Evolutionary conservation across 2,113 vertebrate species (phyloP), one percentile per base, ranked within the genome.

Genomic region (Amphiprion percula): DNA sequence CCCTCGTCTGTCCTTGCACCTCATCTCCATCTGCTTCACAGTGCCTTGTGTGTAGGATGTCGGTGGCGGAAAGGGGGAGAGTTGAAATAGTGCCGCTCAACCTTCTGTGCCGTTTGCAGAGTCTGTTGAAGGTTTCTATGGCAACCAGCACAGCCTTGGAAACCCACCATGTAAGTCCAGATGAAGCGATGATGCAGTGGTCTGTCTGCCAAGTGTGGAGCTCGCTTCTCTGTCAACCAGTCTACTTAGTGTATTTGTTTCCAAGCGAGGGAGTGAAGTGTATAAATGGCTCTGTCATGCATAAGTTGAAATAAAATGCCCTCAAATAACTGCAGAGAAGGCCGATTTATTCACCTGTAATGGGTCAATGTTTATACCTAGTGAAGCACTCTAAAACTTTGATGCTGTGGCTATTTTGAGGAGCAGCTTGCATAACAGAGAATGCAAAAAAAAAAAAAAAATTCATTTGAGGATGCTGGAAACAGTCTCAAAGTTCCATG

Each of bases 51-150:
- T 79, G 81, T 81, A 24, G 71, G 77, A 79, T 77, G 66, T 39
- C 8, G 41, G 68, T 58, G 68, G 49, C 71, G 72, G 52, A 65
- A 67, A 81, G 60, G 52, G 56, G 65, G 46, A 53, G 71, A 83
- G 64, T 72, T 70, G 72, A 82, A 87, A 88, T 87, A 87, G 83
- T 71, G 56, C 67, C 17, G 56, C 72, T 87, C 85, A 82, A 80
- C 87, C 87, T 80, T 86, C 86, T 84, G 74, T 85, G 87, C 87
- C 81, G 77, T 84, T 88, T 78, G 80, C n/a, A 85, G 78, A 84
- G 80, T 84, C 77, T 47, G 39, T 87, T 79, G 77, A 84, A 47
- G 74, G 91, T 94, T 92, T 88, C 93, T 72, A 92, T 93, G 88
- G 89, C 80, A 91, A 93, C 90, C 19, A 37, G 33, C 74, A 74